Evolutionary conservation across 2,113 vertebrate species (phyloP).

Genomic region (Rhinolophus ferrumequinum): DNA sequence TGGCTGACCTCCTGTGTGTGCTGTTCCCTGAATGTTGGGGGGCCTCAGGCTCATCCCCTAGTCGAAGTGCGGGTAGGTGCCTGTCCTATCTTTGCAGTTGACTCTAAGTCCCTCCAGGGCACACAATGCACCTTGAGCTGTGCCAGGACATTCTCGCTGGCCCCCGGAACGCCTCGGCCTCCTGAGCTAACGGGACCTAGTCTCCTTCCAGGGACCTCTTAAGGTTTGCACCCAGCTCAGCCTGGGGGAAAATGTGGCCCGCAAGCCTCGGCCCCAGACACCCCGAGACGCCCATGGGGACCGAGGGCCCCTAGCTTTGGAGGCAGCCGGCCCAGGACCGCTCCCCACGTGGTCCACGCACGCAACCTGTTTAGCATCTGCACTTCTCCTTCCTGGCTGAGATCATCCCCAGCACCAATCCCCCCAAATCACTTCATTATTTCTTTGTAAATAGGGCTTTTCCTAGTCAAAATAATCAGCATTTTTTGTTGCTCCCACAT

Average conservation of each 20-base stretch:
- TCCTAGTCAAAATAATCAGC: constrained; percentile 83
- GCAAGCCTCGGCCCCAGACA: rapidly evolving
- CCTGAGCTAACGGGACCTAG: rapidly evolving
- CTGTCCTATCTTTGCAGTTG: not conserved
- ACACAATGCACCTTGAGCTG: not conserved
- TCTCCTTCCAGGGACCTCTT: not conserved
- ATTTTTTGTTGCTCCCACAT: constrained; percentile 79
- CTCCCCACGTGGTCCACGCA: constrained; percentile 6
- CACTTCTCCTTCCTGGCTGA: constrained; percentile 64
- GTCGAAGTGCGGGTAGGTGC: rapidly evolving
- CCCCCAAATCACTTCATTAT: constrained; percentile 79
- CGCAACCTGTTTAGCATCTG: constrained; percentile 71
- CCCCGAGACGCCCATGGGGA: rapidly evolving
- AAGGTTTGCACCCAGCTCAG: not conserved
- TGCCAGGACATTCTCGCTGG: rapidly evolving
- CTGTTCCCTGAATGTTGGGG: not conserved
- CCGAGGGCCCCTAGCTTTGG: not conserved
- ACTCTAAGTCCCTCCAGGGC: not conserved
- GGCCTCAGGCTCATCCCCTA: not conserved
- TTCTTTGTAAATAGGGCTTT: constrained; percentile 79
- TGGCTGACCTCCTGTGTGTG: rapidly evolving
- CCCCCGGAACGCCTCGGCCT: rapidly evolving
- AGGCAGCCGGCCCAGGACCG: not conserved
- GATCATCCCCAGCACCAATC: constrained; percentile 76
- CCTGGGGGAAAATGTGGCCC: too few relatives aligned